Percentiles rank a stretch among this genome's conserved stretches.
Evolutionary conservation across 2,113 vertebrate species (phyloP).

Genomic region (Bostrychus sinensis): DNA sequence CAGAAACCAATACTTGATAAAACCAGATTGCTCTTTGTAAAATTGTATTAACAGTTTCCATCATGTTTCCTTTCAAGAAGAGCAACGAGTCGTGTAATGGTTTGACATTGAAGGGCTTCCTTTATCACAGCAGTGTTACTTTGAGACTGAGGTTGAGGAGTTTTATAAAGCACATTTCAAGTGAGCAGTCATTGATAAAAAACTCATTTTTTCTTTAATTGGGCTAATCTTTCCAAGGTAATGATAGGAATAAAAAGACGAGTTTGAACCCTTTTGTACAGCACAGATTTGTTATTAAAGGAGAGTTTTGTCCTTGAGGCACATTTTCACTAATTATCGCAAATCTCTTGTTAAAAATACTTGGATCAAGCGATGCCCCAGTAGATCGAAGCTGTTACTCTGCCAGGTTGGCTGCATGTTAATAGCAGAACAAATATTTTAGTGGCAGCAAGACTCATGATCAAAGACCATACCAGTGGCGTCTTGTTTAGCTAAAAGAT

Average conservation of each 20-base stretch:
- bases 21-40: constrained; percentile 10
- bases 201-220: constrained; percentile 19
- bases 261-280: constrained; percentile 10
- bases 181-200: constrained; percentile 41
- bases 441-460: constrained; percentile 9
- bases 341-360: constrained; percentile 17
- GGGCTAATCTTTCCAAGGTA: constrained; percentile 30
- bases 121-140: constrained; percentile 29
- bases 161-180: constrained; percentile 32
- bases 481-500: constrained; percentile 22
- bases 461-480: constrained; percentile 1
- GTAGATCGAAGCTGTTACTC: neutral
- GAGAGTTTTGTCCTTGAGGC: constrained; percentile 1
- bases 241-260: constrained; percentile 8
- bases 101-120: constrained; percentile 33
- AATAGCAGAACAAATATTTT: constrained; percentile 3
- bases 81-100: constrained; percentile 51
- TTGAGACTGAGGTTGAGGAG: constrained; percentile 23
- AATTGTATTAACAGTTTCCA: constrained; percentile 48
- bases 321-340: constrained; percentile 1
- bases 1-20: neutral
- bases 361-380: constrained; percentile 8
- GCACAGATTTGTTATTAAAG: constrained; percentile 7
- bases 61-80: constrained; percentile 51
- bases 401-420: constrained; percentile 2